These are phyloP conservation scores for Atlantisia rogersi DNA, from an alignment of 2,113 vertebrate genomes.

Conservation along the genomic window DNA sequence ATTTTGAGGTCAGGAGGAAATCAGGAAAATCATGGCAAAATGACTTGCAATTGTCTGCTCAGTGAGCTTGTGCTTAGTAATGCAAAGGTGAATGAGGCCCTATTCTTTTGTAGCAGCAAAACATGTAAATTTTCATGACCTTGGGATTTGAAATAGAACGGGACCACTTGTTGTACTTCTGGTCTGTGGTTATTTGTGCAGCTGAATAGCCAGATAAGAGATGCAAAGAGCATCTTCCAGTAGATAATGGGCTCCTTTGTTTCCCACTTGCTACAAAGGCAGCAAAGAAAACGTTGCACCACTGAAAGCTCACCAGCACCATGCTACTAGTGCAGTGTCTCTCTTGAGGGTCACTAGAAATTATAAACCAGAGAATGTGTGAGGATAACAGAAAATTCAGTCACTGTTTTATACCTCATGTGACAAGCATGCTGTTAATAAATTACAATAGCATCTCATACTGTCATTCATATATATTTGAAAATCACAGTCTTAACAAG, in stretches of 20 bases:
- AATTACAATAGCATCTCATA: neutral
- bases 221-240: neutral
- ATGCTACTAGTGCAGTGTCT: neutral
- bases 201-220: neutral
- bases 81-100: neutral
- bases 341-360: neutral
- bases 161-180: neutral
- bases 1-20: neutral
- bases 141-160: neutral
- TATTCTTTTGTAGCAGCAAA: neutral
- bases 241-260: neutral
- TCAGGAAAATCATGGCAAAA: neutral
- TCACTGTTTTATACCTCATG: neutral
- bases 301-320: neutral
- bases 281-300: neutral
- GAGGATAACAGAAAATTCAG: neutral
- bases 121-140: neutral
- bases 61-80: neutral
- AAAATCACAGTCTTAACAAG: neutral
- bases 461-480: neutral
- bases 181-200: neutral
- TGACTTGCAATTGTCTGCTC: fast-evolving
- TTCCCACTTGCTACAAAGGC: neutral
- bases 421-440: neutral
- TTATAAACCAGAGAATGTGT: neutral